phyloP scores from a whole-genome alignment of 2,888 invertebrate species.

The Apodemia duryi region DNA sequence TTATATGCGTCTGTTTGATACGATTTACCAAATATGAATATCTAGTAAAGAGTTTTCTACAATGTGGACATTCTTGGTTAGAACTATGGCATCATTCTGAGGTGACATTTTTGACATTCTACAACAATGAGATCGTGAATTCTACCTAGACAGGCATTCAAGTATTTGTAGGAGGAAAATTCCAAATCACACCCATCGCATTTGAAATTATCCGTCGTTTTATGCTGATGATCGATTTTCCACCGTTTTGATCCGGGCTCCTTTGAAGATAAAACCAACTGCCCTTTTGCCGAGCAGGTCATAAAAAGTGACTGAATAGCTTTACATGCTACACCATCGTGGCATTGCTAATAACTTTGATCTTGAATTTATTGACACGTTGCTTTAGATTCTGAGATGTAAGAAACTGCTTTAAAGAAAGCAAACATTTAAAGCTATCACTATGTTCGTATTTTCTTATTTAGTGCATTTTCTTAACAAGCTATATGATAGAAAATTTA shows the following conservation, averaged over 20 bases:
- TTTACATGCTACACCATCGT: no score
- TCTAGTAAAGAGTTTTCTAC: conserved; percentile 51
- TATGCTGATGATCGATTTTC: conserved; percentile 43
- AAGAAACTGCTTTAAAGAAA: conserved; percentile 53
- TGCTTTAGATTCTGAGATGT: conserved; percentile 50
- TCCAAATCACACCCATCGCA: conserved; percentile 44
- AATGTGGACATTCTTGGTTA: conserved; percentile 54
- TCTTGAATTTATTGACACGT: conserved; percentile 54
- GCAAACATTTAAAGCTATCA: conserved; percentile 48
- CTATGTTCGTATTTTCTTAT: conserved; percentile 47
- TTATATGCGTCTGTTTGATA: conserved; percentile 50
- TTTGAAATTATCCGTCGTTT: conserved; percentile 39
- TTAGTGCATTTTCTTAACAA: conserved; percentile 50
- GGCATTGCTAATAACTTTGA: conserved; percentile 30
- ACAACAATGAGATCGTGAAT: conserved; percentile 47
- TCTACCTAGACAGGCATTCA: conserved; percentile 47
- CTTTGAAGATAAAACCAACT: no score
- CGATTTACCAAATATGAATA: conserved; percentile 58
- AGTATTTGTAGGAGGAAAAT: conserved; percentile 41
- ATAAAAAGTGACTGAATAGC: no score
- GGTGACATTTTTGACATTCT: conserved; percentile 49
- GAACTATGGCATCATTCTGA: conserved; percentile 51
- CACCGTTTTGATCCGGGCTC: no score
- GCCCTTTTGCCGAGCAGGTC: no score
- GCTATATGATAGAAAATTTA: conserved; percentile 44